These are phyloP conservation scores for Mimas tiliae DNA, from an alignment of 2,888 invertebrate genomes.

Conservation along the genomic window DNA sequence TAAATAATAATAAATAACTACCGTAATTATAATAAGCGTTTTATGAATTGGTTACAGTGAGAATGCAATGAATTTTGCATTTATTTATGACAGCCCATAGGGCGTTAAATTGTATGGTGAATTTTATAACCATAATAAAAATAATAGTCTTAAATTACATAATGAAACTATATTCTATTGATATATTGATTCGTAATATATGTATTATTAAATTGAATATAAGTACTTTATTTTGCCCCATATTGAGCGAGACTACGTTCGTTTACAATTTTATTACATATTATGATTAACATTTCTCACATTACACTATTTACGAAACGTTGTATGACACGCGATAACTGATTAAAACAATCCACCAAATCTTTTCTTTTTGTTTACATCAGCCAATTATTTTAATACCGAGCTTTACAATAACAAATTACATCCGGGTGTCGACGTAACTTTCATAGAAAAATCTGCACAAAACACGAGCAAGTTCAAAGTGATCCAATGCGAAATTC, in stretches of 20 bases:
- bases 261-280: too few relatives aligned
- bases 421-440: constrained; percentile 40
- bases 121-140: too few relatives aligned
- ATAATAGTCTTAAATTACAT: too few relatives aligned
- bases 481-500: constrained; percentile 39
- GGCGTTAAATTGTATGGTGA: neutral
- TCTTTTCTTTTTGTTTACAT: neutral
- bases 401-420: constrained; percentile 9
- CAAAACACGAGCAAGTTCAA: constrained; percentile 42
- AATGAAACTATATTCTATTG: too few relatives aligned
- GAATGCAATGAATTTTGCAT: neutral
- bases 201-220: too few relatives aligned
- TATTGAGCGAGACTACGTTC: too few relatives aligned
- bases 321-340: neutral
- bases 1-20: neutral
- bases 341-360: neutral
- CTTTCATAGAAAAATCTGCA: constrained; percentile 45
- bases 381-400: neutral
- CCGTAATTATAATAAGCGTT: neutral
- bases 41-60: constrained; percentile 1
- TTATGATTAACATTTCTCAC: too few relatives aligned
- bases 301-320: neutral
- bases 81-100: neutral
- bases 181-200: too few relatives aligned
- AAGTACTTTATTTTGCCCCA: too few relatives aligned